phyloP scores from a whole-genome alignment of 2,888 invertebrate species.

The Blastobasis lacticolella region DNA sequence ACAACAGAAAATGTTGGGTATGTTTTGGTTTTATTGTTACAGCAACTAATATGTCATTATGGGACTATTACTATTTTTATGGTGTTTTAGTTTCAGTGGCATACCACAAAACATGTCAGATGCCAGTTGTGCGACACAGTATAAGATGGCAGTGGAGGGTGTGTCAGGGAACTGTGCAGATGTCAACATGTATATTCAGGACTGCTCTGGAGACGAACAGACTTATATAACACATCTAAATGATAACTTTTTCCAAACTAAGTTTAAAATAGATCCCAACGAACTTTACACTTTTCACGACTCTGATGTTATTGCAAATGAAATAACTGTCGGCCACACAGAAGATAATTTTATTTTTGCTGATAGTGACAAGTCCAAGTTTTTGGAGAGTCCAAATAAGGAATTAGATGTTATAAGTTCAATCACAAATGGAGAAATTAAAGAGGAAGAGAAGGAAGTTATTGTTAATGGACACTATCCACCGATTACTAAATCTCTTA shows the following conservation, averaged over 20 bases:
- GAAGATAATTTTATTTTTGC: constrained; percentile 58
- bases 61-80: neutral
- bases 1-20: constrained; percentile 72
- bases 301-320: constrained; percentile 63
- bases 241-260: constrained; percentile 61
- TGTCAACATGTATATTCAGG: constrained; percentile 61
- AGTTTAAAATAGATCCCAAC: constrained; percentile 69
- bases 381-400: constrained; percentile 45
- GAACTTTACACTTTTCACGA: constrained; percentile 69
- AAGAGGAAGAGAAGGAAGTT: constrained; percentile 39
- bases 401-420: constrained; percentile 42
- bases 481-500: constrained; percentile 19
- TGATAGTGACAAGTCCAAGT: constrained; percentile 43
- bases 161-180: constrained; percentile 59
- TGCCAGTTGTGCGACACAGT: constrained; percentile 66
- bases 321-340: constrained; percentile 66
- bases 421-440: constrained; percentile 51
- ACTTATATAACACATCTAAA: constrained; percentile 56
- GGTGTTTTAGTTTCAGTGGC: constrained; percentile 56
- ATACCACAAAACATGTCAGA: constrained; percentile 70
- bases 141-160: constrained; percentile 66
- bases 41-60: neutral
- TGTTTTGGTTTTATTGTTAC: constrained; percentile 16
- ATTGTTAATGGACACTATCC: constrained; percentile 53
- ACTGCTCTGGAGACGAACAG: constrained; percentile 59